Evolutionary conservation across 2,888 invertebrate species (phyloP).

Genomic region (Drosophila tanythrix): DNA sequence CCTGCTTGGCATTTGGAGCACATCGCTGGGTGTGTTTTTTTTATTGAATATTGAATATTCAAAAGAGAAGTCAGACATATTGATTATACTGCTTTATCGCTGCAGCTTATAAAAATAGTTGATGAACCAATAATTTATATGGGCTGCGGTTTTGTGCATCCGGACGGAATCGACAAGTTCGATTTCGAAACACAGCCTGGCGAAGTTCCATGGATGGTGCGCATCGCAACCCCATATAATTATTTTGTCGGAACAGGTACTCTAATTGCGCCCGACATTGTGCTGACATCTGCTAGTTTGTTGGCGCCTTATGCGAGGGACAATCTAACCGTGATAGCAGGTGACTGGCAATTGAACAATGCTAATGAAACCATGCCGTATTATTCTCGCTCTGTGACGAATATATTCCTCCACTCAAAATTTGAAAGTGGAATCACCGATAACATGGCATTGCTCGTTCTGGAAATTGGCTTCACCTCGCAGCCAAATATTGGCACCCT

Average conservation of each 20-base stretch:
- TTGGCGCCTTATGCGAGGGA: accelerated
- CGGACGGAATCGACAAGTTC: neutral
- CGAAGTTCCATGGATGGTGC: conserved; percentile 40
- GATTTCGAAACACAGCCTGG: conserved; percentile 2
- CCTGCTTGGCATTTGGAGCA: neutral
- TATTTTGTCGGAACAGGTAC: conserved; percentile 24
- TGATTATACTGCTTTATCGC: neutral
- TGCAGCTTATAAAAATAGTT: neutral
- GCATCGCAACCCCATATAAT: accelerated
- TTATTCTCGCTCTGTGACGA: neutral
- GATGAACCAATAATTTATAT: neutral
- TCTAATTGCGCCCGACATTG: conserved; percentile 32
- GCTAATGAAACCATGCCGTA: conserved; percentile 1
- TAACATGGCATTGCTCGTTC: conserved; percentile 22
- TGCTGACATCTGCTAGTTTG: conserved; percentile 24
- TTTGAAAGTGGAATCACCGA: neutral
- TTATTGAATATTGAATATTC: too few relatives aligned
- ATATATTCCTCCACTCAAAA: conserved; percentile 5
- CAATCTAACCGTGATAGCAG: conserved; percentile 15
- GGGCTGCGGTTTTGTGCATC: conserved; percentile 21
- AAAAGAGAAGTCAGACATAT: too few relatives aligned
- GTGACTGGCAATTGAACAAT: conserved; percentile 33
- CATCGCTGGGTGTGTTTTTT: too few relatives aligned
- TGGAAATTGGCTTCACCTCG: neutral
- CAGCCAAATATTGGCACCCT: conserved; percentile 35